Evolutionary conservation across 2,888 invertebrate genomes (phyloP).

Genomic region (Phyllotreta cruciferae): DNA sequence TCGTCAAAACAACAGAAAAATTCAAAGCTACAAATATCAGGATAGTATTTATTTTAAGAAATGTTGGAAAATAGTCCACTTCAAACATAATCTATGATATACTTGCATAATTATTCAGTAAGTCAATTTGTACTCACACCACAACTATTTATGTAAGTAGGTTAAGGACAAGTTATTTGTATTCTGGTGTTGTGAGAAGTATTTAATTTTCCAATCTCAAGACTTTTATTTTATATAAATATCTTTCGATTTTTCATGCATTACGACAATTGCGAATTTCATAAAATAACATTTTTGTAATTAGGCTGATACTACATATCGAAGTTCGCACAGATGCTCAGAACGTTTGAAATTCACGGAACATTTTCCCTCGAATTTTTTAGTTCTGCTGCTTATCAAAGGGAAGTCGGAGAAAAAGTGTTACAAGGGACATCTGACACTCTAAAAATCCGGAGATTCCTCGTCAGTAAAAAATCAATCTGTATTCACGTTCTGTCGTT

Average conservation of each 20-base stretch:
- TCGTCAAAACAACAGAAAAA: constrained; percentile 9
- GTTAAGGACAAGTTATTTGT: too few species aligned
- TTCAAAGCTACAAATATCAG: not conserved
- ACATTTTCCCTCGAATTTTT: constrained; percentile 17
- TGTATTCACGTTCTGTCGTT: constrained; percentile 18
- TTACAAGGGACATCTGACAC: constrained; percentile 19
- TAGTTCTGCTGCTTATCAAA: constrained; percentile 13
- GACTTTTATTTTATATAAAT: too few species aligned
- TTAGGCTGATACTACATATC: not conserved
- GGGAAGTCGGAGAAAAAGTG: constrained; percentile 11
- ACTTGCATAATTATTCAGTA: too few species aligned
- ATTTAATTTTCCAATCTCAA: too few species aligned
- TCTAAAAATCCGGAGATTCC: constrained; percentile 12
- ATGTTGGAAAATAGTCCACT: not conserved
- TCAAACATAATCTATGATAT: too few species aligned
- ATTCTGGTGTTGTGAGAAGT: too few species aligned
- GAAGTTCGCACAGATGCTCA: not conserved
- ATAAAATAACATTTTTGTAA: too few species aligned
- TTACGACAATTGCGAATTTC: too few species aligned
- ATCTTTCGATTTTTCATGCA: too few species aligned
- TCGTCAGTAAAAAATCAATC: constrained; percentile 20
- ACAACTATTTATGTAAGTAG: too few species aligned
- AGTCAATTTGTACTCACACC: too few species aligned
- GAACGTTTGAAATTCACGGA: constrained; percentile 9
- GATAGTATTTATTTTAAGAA: not conserved